Evolutionary conservation across 2,888 invertebrate genomes (phyloP).

Genomic region (Petrolisthes manimaculis): DNA sequence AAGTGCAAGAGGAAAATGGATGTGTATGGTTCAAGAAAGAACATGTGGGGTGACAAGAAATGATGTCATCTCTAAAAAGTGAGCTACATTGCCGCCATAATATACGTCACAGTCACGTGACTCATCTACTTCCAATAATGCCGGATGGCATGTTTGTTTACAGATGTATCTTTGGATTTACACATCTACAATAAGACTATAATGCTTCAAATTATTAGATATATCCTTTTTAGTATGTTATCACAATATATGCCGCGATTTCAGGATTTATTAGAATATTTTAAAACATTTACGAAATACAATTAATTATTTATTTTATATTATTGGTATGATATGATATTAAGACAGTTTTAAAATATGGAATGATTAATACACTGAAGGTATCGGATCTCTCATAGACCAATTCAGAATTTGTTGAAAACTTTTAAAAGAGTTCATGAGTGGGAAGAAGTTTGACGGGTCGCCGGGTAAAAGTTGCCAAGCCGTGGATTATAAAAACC

Average conservation of each 20-base stretch:
- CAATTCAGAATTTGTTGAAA: background rate
- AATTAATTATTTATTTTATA: background rate
- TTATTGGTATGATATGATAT: background rate
- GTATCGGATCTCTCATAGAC: background rate
- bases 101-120: slow-evolving; percentile 38
- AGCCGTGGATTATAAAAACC: background rate
- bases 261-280: background rate
- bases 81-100: slow-evolving; percentile 23
- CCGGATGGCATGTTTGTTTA: background rate
- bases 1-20: background rate
- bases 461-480: background rate
- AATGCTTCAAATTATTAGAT: background rate
- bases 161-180: background rate
- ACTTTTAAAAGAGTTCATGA: background rate
- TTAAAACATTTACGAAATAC: background rate
- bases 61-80: slow-evolving; percentile 49
- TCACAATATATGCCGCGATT: no score
- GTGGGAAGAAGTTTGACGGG: background rate
- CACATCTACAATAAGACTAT: background rate
- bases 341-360: background rate
- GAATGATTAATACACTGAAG: background rate
- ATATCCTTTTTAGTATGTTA: background rate
- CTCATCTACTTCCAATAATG: slow-evolving; percentile 26
- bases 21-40: background rate
- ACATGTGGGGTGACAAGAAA: slow-evolving; percentile 28